Conservation (phyloP, 2,888 invertebrate genomes). For the Aphodius granarius region DNA sequence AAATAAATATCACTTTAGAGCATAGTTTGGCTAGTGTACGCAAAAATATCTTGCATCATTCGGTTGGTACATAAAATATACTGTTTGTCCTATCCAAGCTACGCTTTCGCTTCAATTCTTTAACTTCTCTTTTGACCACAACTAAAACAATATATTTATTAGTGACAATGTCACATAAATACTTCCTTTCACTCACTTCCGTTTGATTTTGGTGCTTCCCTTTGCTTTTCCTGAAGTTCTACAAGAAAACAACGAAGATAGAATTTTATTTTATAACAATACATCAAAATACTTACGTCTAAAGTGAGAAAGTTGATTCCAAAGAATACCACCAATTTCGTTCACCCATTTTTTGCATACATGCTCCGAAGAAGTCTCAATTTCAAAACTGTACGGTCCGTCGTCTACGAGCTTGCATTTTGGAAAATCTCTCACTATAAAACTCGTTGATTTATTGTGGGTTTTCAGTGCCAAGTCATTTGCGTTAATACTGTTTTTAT, state of each 20-base stretch:
- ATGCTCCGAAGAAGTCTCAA: not conserved
- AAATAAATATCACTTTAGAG: not conserved
- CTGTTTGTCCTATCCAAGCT: not conserved
- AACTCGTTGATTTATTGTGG: not conserved
- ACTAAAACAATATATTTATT: not conserved
- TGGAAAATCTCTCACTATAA: not conserved
- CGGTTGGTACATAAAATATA: not conserved
- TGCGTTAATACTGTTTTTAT: constrained; percentile 43
- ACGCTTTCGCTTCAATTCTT: not conserved
- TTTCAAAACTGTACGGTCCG: not conserved
- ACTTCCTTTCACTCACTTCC: not conserved
- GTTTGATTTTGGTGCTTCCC: not conserved
- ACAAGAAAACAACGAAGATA: not conserved
- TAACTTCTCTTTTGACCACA: not conserved
- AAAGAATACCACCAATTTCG: not conserved
- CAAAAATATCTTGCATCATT: not conserved
- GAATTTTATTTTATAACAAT: too few relatives aligned
- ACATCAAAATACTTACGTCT: not conserved
- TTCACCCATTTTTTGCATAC: not conserved
- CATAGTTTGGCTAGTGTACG: not conserved
- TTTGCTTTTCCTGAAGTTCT: not conserved
- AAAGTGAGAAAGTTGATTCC: not conserved
- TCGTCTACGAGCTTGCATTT: not conserved
- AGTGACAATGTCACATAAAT: not conserved
- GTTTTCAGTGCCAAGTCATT: constrained; percentile 29